Percentiles rank a stretch among this genome's conserved stretches.
phyloP scores from a whole-genome alignment of 1,140 invertebrate species.

The Maconellicoccus hirsutus region DNA sequence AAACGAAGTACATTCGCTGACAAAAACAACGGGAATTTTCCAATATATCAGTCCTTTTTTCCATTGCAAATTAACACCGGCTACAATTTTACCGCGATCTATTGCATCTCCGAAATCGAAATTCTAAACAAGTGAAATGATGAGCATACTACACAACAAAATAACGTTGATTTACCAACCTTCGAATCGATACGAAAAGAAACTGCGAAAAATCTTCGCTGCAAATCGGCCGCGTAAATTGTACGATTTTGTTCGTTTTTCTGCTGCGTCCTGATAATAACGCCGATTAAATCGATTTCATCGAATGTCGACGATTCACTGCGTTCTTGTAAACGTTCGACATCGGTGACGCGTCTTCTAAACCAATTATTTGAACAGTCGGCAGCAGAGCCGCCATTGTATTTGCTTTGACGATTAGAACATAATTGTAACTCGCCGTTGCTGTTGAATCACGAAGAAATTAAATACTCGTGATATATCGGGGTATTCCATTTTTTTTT shows the following conservation, averaged over 20 bases:
- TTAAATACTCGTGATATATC: too few species aligned
- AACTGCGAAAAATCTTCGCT: slow-evolving; percentile 35
- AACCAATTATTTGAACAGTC: too few species aligned
- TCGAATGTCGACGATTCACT: neutral
- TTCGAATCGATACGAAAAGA: slow-evolving; percentile 33
- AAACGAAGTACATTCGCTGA: slow-evolving; percentile 37
- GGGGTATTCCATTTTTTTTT: too few species aligned
- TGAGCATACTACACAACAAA: neutral
- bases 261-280: neutral
- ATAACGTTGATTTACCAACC: slow-evolving; percentile 29
- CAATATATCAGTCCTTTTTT: slow-evolving; percentile 28
- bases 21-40: slow-evolving; percentile 36
- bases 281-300: neutral
- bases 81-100: slow-evolving; percentile 42
- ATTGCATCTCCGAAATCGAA: slow-evolving; percentile 49
- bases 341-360: neutral
- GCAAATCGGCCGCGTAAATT: slow-evolving; percentile 38
- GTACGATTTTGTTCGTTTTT: slow-evolving; percentile 35
- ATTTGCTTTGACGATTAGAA: slow-evolving; percentile 34
- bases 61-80: slow-evolving; percentile 50
- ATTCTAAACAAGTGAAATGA: slow-evolving; percentile 38
- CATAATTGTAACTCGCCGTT: slow-evolving; percentile 36
- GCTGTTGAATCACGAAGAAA: slow-evolving; percentile 30
- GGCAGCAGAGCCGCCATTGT: slow-evolving; percentile 33
- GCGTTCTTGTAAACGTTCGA: neutral